Evolutionary conservation across 2,113 vertebrate species (phyloP).

Genomic region (Entelurus aequoreus): DNA sequence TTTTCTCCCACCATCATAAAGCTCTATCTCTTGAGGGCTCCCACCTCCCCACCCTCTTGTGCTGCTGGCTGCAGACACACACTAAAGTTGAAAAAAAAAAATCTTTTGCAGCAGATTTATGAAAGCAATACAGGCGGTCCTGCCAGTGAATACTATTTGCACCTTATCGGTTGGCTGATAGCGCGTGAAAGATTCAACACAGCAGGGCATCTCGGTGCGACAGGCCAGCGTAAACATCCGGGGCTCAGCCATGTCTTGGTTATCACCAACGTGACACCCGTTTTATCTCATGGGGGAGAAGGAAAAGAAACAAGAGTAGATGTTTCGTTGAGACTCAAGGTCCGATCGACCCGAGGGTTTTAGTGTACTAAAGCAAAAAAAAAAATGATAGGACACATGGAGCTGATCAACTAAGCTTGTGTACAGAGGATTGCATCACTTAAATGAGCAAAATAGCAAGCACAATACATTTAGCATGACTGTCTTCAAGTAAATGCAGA

Average conservation of each 20-base stretch:
- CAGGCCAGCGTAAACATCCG: conserved; percentile 30
- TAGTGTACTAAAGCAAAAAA: too few species aligned
- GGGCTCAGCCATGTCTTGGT: conserved; percentile 19
- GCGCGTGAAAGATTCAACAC: conserved; percentile 45
- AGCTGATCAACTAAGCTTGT: too few species aligned
- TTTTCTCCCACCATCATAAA: neutral
- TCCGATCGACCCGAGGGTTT: conserved; percentile 16
- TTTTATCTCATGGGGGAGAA: conserved; percentile 19
- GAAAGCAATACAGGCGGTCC: conserved; percentile 30
- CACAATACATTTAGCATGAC: too few species aligned
- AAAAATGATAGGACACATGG: too few species aligned
- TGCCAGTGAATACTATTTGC: conserved; percentile 41
- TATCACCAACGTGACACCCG: conserved; percentile 32
- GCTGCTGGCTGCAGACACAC: neutral
- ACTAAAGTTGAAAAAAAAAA: conserved; percentile 17
- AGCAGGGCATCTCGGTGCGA: conserved; percentile 10
- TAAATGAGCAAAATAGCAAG: too few species aligned
- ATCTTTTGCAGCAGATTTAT: conserved; percentile 29
- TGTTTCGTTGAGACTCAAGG: conserved; percentile 23
- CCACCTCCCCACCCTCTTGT: neutral
- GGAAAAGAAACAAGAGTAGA: conserved; percentile 13
- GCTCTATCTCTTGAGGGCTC: neutral
- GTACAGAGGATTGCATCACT: too few species aligned
- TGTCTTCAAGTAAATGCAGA: too few species aligned
- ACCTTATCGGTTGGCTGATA: conserved; percentile 39